Evolutionary conservation across 2,888 invertebrate genomes (phyloP).

Genomic region (Spisula solida): DNA sequence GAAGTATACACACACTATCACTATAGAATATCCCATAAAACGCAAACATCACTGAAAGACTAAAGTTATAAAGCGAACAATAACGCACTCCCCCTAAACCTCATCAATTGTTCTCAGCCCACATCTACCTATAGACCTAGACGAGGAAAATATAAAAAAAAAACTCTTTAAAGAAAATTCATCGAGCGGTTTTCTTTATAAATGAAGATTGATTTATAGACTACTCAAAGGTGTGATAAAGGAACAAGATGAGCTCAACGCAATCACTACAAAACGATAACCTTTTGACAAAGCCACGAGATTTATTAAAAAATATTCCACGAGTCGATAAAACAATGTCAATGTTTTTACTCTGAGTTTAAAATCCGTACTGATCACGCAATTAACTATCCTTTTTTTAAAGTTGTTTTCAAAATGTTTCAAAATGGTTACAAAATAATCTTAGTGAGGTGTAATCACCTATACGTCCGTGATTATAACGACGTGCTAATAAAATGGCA

Average conservation of each 20-base stretch:
- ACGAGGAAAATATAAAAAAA: neutral
- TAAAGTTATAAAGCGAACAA: too few species aligned
- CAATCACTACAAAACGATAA: neutral
- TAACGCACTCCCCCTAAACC: too few species aligned
- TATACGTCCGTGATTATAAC: neutral
- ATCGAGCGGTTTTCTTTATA: neutral
- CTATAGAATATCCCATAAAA: too few species aligned
- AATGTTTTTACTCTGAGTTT: constrained; percentile 16
- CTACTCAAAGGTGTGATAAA: neutral
- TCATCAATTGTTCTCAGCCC: too few species aligned
- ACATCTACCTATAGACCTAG: neutral
- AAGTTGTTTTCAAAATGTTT: neutral
- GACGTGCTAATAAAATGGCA: neutral
- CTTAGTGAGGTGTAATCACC: neutral
- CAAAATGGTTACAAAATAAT: neutral
- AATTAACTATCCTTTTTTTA: neutral
- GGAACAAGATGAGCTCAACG: neutral
- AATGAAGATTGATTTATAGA: neutral
- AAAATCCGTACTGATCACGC: neutral
- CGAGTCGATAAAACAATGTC: neutral
- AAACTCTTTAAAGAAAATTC: neutral
- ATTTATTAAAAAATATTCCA: neutral
- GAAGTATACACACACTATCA: too few species aligned
- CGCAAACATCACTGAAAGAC: too few species aligned
- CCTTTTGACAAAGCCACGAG: neutral